Conservation (phyloP, 2,113 vertebrate species). For the Pseudolaguvia tuberculata region DNA sequence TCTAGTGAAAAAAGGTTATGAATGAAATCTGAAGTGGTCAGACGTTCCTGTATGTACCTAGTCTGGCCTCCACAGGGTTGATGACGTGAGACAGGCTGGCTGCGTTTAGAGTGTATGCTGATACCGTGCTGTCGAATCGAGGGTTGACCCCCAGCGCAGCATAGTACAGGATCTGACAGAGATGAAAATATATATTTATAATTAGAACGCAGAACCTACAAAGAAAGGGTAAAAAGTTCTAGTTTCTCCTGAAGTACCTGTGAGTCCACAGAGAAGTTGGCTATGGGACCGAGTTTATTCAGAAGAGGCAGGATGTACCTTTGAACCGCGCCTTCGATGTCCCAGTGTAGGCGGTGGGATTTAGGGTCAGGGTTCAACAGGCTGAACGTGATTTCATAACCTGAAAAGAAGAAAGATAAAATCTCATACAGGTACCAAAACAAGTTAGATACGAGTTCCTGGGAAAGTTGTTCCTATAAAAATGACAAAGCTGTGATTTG, state of each 20-base stretch:
- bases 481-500: not conserved
- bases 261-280: slow-evolving; percentile 93
- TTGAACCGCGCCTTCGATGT: slow-evolving; percentile 79
- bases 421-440: not conserved
- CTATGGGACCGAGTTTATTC: slow-evolving; percentile 74
- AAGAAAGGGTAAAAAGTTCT: not conserved
- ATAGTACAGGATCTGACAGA: slow-evolving; percentile 82
- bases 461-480: not conserved
- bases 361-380: slow-evolving; percentile 91
- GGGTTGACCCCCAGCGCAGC: slow-evolving; percentile 86
- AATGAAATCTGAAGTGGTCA: too few relatives aligned
- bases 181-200: too few relatives aligned
- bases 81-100: slow-evolving; percentile 93
- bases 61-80: slow-evolving; percentile 90
- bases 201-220: not conserved
- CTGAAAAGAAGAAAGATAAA: slow-evolving; percentile 56
- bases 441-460: not conserved
- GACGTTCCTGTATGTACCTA: slow-evolving; percentile 65
- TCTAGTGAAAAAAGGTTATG: too few relatives aligned
- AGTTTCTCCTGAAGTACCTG: slow-evolving; percentile 70
- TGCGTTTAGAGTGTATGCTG: slow-evolving; percentile 77
- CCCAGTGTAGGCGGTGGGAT: slow-evolving; percentile 83
- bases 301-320: slow-evolving; percentile 82
- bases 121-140: slow-evolving; percentile 76
- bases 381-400: slow-evolving; percentile 95